Evolutionary conservation across 2,888 invertebrate species (phyloP).

Genomic region (Plutella xylostella): DNA sequence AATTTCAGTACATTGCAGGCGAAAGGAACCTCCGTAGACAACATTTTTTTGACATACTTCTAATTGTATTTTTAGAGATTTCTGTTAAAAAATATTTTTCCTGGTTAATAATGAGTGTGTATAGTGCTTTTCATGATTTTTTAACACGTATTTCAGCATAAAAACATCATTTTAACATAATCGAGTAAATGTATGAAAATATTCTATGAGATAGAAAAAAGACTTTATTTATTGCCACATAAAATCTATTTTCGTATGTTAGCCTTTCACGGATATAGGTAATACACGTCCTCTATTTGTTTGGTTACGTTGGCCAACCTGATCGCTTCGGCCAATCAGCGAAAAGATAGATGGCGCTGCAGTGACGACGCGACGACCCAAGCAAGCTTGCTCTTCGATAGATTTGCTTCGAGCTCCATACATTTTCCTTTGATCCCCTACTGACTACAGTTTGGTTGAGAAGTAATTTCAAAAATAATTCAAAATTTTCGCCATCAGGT

Average conservation of each 20-base stretch:
- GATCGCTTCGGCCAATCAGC: constrained; percentile 46
- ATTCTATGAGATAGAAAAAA: background rate
- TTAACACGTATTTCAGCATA: constrained; percentile 31
- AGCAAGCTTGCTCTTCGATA: constrained; percentile 63
- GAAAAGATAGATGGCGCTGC: constrained; percentile 53
- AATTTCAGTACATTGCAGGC: constrained; percentile 50
- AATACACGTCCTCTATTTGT: constrained; percentile 40
- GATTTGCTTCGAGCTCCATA: constrained; percentile 67
- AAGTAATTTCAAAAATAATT: constrained; percentile 67
- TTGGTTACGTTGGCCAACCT: constrained; percentile 44
- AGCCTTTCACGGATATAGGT: constrained; percentile 60
- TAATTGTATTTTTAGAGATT: constrained; percentile 38
- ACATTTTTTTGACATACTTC: constrained; percentile 64
- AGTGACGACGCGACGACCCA: constrained; percentile 62
- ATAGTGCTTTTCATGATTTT: constrained; percentile 12
- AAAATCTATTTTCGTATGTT: background rate
- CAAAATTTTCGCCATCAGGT: constrained; percentile 71
- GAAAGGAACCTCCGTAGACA: constrained; percentile 49
- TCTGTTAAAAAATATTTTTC: constrained; percentile 26
- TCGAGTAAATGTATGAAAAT: constrained; percentile 46
- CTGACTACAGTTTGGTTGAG: constrained; percentile 69
- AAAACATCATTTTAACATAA: constrained; percentile 18
- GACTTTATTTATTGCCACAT: background rate
- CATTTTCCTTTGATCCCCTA: constrained; percentile 70
- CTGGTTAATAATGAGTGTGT: background rate